Percentiles rank a stretch among this genome's conserved stretches.
These are phyloP conservation scores for Antheraea pernyi DNA, from an alignment of 1,140 invertebrate genomes.

Conservation along the genomic window DNA sequence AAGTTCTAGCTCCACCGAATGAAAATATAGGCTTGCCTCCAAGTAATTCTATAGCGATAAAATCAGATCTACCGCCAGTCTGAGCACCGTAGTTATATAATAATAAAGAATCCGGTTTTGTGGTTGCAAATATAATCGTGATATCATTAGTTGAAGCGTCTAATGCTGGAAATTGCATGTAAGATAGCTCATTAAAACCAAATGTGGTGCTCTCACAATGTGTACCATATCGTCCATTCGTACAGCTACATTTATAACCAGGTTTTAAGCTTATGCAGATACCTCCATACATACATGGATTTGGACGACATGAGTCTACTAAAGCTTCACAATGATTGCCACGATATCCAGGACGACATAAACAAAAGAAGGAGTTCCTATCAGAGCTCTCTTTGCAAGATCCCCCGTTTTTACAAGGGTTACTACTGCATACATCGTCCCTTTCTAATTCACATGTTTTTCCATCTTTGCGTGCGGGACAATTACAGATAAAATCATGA, in stretches of 20 bases:
- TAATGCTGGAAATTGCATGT: slow-evolving; percentile 91
- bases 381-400: slow-evolving; percentile 92
- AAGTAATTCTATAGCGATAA: slow-evolving; percentile 93
- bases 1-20: slow-evolving; percentile 92
- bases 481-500: slow-evolving; percentile 90
- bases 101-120: slow-evolving; percentile 90
- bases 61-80: slow-evolving; percentile 93
- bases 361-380: slow-evolving; percentile 92
- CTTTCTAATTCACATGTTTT: slow-evolving; percentile 91
- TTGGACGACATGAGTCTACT: slow-evolving; percentile 92
- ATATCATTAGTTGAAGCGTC: slow-evolving; percentile 94
- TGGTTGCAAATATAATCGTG: slow-evolving; percentile 94
- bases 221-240: slow-evolving; percentile 91
- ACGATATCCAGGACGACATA: slow-evolving; percentile 92
- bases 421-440: slow-evolving; percentile 89
- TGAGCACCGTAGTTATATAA: slow-evolving; percentile 94
- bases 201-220: slow-evolving; percentile 94
- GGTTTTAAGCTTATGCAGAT: slow-evolving; percentile 90
- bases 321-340: slow-evolving; percentile 93
- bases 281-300: slow-evolving; percentile 93
- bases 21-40: slow-evolving; percentile 92
- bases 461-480: slow-evolving; percentile 88
- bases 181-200: slow-evolving; percentile 94
- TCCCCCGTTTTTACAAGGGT: slow-evolving; percentile 93
- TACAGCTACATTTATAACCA: slow-evolving; percentile 93